Evolutionary conservation across 2,113 vertebrate species (phyloP).

Genomic region (Pachypanchax playfairii): DNA sequence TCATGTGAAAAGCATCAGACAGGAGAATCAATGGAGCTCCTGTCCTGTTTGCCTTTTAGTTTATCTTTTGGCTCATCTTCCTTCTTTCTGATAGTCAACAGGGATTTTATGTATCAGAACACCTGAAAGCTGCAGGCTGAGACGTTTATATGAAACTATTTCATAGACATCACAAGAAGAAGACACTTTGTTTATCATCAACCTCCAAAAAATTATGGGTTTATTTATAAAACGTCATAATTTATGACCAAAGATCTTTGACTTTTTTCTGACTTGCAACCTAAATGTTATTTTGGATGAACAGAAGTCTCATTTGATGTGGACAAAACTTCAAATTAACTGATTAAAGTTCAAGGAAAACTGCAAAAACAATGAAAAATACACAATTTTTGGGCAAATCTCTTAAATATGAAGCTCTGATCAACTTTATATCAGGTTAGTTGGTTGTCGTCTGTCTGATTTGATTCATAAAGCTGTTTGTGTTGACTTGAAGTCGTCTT

Average conservation of each 20-base stretch:
- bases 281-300: background rate
- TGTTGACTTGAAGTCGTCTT: background rate
- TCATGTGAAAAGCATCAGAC: slow-evolving; percentile 79
- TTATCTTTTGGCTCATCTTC: slow-evolving; percentile 13
- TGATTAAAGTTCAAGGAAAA: background rate
- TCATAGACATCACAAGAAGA: too few species aligned
- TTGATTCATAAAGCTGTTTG: background rate
- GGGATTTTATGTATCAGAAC: background rate
- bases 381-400: background rate
- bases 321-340: background rate
- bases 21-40: slow-evolving; percentile 51
- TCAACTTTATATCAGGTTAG: background rate
- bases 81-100: slow-evolving; percentile 27
- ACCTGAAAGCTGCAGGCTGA: slow-evolving; percentile 11
- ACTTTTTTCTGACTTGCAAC: slow-evolving; percentile 8
- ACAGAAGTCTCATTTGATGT: background rate
- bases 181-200: too few species aligned
- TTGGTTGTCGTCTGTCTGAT: background rate
- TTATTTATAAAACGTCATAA: too few species aligned
- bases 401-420: background rate
- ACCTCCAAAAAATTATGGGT: too few species aligned
- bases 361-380: background rate
- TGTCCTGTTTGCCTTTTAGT: slow-evolving; percentile 39
- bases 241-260: background rate
- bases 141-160: background rate